Evolutionary conservation across 2,888 invertebrate species (phyloP).

Genomic region (Diploptera punctata): DNA sequence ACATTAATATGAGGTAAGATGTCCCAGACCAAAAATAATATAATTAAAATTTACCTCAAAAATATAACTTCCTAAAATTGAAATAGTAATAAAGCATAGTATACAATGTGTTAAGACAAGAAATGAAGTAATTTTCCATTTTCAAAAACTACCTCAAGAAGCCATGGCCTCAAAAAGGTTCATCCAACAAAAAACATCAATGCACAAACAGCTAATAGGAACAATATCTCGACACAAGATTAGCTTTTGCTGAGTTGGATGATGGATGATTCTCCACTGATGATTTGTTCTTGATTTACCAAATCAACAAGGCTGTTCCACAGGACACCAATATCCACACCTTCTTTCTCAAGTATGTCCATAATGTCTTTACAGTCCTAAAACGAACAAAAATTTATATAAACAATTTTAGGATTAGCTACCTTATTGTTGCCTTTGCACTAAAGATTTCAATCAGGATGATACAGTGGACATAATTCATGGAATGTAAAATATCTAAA

Average conservation of each 20-base stretch:
- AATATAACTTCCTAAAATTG: no score
- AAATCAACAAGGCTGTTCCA: slow-evolving; percentile 89
- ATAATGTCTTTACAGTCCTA: slow-evolving; percentile 78
- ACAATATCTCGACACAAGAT: slow-evolving; percentile 80
- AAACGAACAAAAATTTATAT: slow-evolving; percentile 47
- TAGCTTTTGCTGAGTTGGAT: slow-evolving; percentile 74
- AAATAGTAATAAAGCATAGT: no score
- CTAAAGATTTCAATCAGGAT: slow-evolving; percentile 17
- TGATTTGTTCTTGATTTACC: slow-evolving; percentile 92
- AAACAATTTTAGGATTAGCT: slow-evolving; percentile 36
- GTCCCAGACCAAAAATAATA: no score
- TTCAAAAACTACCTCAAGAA: no score
- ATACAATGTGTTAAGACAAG: no score
- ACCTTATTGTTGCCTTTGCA: slow-evolving; percentile 7
- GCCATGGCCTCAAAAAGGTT: slow-evolving; percentile 92
- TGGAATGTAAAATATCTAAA: no score
- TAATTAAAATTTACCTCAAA: no score
- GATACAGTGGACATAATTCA: no score
- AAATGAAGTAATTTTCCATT: no score
- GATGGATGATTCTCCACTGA: slow-evolving; percentile 84
- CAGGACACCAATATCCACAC: slow-evolving; percentile 76
- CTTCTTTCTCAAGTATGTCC: slow-evolving; percentile 77
- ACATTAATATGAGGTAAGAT: no score
- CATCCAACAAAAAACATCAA: slow-evolving; percentile 93
- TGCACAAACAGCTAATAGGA: slow-evolving; percentile 96